A percentile compares a stretch with the other conserved stretches of the same genome.
phyloP scores from a whole-genome alignment of 2,113 vertebrate genomes.

The Strix uralensis region DNA sequence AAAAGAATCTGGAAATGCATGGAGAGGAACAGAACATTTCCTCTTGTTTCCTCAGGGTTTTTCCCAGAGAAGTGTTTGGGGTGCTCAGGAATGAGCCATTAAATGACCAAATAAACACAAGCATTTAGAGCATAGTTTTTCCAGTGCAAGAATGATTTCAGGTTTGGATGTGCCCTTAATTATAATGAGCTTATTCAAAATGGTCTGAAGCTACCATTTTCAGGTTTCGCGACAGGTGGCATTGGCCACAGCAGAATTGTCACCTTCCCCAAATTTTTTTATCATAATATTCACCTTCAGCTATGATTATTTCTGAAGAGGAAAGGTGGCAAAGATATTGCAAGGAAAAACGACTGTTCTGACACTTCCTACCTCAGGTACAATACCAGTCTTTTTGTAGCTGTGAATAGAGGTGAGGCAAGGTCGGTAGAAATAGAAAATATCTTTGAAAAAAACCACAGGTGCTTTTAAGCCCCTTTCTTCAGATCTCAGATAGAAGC shows the following conservation, averaged over 20 bases:
- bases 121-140: background rate
- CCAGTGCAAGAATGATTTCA: background rate
- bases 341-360: background rate
- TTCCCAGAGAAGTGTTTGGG: background rate
- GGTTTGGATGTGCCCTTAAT: background rate
- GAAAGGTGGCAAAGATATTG: background rate
- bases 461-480: background rate
- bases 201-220: background rate
- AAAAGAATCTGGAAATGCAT: background rate
- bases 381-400: background rate
- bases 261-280: background rate
- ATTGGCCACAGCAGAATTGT: background rate
- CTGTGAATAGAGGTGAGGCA: conserved; percentile 4
- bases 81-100: background rate
- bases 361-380: background rate
- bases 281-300: background rate
- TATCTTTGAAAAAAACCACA: background rate
- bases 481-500: background rate
- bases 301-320: background rate
- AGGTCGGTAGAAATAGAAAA: background rate
- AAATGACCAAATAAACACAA: background rate
- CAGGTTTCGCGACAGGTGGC: background rate
- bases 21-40: background rate
- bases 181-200: background rate
- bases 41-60: background rate